These are phyloP conservation scores for Oophaga pumilio DNA, from an alignment of 2,113 vertebrate species.

Conservation along the genomic window DNA sequence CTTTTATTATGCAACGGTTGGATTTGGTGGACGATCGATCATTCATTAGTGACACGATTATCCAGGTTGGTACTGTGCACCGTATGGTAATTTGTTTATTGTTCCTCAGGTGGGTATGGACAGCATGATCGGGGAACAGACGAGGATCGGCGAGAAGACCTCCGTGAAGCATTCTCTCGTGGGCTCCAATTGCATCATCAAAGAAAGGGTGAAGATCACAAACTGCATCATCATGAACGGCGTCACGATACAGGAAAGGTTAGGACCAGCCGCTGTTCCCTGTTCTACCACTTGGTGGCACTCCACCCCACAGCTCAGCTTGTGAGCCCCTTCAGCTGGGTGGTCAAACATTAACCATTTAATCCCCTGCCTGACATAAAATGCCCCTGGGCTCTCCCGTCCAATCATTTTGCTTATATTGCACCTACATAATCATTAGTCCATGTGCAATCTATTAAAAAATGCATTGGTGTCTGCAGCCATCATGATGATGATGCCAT, in stretches of 20 bases:
- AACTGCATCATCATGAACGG: conserved; percentile 97
- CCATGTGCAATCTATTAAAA: too few species aligned
- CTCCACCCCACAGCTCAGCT: not conserved
- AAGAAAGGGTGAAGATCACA: conserved; percentile 88
- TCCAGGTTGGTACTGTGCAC: too few species aligned
- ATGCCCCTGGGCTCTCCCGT: too few species aligned
- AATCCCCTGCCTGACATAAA: too few species aligned
- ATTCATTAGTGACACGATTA: too few species aligned
- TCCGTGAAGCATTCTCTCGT: conserved; percentile 90
- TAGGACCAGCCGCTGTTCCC: conserved; percentile 59
- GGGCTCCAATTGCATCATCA: conserved; percentile 80
- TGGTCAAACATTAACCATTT: not conserved
- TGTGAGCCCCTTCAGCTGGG: not conserved
- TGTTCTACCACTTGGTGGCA: conserved; percentile 13
- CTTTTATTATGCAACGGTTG: too few species aligned
- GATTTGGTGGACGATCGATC: not conserved
- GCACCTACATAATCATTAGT: not conserved
- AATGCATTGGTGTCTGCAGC: not conserved
- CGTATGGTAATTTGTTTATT: not conserved
- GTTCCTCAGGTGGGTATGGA: conserved; percentile 84
- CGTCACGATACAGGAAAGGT: conserved; percentile 95
- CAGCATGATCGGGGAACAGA: conserved; percentile 85
- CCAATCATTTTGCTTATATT: not conserved
- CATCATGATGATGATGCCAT: not conserved
- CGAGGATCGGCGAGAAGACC: conserved; percentile 89